Conservation (phyloP, 2,797 vertebrate species). For the Dallia pectoralis region DNA sequence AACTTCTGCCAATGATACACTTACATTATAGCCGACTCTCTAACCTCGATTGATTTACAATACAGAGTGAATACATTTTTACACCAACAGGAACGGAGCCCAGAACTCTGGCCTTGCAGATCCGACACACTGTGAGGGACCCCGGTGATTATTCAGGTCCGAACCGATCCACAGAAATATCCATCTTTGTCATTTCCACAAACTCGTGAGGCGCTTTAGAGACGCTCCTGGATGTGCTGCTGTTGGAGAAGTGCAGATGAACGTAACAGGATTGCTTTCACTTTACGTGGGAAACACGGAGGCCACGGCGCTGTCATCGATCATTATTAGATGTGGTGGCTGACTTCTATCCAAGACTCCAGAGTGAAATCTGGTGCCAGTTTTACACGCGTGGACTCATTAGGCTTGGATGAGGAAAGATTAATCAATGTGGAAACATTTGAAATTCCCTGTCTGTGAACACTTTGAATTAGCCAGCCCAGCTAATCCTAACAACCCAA, state of each 20-base stretch:
- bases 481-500: constrained; percentile 21
- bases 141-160: too few relatives aligned
- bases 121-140: too few relatives aligned
- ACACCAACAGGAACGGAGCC: too few relatives aligned
- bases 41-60: too few relatives aligned
- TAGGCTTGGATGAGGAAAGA: constrained; percentile 26
- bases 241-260: constrained; percentile 34
- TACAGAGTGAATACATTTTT: too few relatives aligned
- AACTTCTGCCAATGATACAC: too few relatives aligned
- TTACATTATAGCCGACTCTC: too few relatives aligned
- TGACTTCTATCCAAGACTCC: constrained; percentile 33
- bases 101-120: too few relatives aligned
- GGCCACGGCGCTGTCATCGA: constrained; percentile 31
- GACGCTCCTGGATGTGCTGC: not conserved
- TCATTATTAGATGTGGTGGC: constrained; percentile 48
- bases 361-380: constrained; percentile 42
- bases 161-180: too few relatives aligned
- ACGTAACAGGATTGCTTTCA: constrained; percentile 27
- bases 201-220: too few relatives aligned
- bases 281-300: constrained; percentile 41
- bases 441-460: constrained; percentile 26
- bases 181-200: not conserved
- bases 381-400: constrained; percentile 46
- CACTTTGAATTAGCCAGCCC: constrained; percentile 23
- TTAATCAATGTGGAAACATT: constrained; percentile 40